A percentile compares a stretch with the other conserved stretches of the same genome.
Evolutionary conservation across 2,797 vertebrate genomes (phyloP).

Genomic region (Emys orbicularis): DNA sequence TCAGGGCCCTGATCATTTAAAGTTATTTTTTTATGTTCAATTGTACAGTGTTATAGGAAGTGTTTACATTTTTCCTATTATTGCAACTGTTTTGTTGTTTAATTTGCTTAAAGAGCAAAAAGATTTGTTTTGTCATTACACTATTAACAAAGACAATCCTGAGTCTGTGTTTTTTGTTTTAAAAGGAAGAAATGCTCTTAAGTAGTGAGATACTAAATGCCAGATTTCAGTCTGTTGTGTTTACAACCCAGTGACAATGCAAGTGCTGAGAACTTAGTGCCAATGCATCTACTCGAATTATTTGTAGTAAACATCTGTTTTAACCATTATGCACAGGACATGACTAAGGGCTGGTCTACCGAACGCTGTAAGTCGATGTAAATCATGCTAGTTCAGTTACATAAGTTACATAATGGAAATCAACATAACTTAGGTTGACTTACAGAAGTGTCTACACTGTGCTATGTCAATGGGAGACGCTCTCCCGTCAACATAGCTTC

Average conservation of each 20-base stretch:
- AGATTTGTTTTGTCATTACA: neutral
- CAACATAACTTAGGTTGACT: too few species aligned
- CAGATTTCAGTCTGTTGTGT: neutral
- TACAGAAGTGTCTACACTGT: too few species aligned
- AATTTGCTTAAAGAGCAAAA: conserved; percentile 12
- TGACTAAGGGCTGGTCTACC: neutral
- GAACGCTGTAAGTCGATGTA: too few species aligned
- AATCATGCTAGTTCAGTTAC: too few species aligned
- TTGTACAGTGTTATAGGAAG: neutral
- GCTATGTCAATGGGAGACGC: too few species aligned
- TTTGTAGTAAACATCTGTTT: conserved; percentile 55
- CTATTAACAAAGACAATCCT: neutral
- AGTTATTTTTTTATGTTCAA: conserved; percentile 1
- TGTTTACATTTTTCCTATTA: neutral
- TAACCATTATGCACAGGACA: conserved; percentile 25
- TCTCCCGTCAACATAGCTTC: too few species aligned
- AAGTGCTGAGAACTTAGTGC: conserved; percentile 34
- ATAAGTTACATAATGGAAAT: too few species aligned
- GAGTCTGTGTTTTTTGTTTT: neutral
- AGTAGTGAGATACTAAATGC: neutral
- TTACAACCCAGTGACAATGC: neutral
- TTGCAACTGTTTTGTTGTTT: neutral
- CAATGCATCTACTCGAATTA: conserved; percentile 49
- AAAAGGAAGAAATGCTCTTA: conserved; percentile 13
- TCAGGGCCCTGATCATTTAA: neutral